A percentile compares a stretch with the other conserved stretches of the same genome.
Conservation (phyloP, 2,888 invertebrate species). For the Drosophila austrosaltans region DNA sequence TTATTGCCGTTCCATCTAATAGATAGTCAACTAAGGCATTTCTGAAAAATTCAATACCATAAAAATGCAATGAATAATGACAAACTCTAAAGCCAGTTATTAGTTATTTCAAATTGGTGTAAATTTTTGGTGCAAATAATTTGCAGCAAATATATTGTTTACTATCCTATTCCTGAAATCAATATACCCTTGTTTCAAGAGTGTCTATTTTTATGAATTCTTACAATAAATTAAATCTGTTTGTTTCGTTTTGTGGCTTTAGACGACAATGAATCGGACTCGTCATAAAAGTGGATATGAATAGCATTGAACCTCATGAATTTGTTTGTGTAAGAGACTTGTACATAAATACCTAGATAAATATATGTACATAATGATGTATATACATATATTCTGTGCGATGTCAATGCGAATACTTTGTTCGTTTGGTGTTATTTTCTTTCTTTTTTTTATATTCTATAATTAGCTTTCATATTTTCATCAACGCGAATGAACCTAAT, state of each 20-base stretch:
- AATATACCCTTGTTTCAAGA: neutral
- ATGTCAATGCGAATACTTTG: slow-evolving; percentile 4
- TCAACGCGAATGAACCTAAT: slow-evolving; percentile 34
- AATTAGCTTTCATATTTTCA: slow-evolving; percentile 40
- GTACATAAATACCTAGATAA: slow-evolving; percentile 7
- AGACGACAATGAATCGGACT: slow-evolving; percentile 11
- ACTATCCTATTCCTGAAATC: neutral
- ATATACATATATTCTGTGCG: neutral
- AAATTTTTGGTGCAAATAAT: no score
- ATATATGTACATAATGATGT: slow-evolving; percentile 5
- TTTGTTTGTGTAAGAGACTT: slow-evolving; percentile 5
- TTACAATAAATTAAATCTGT: neutral
- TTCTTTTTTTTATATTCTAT: slow-evolving; percentile 22
- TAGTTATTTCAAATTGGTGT: no score
- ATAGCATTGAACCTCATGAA: slow-evolving; percentile 34
- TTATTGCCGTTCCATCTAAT: slow-evolving; percentile 89
- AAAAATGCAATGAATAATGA: neutral
- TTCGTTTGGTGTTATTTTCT: slow-evolving; percentile 15
- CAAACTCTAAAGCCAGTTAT: neutral
- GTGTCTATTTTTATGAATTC: neutral
- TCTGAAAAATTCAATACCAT: slow-evolving; percentile 81
- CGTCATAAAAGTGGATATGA: slow-evolving; percentile 22
- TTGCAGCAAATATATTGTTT: no score
- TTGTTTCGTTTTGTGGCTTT: neutral
- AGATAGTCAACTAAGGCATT: slow-evolving; percentile 88